Evolutionary conservation across 2,113 vertebrate genomes (phyloP).

Genomic region (Bungarus multicinctus): DNA sequence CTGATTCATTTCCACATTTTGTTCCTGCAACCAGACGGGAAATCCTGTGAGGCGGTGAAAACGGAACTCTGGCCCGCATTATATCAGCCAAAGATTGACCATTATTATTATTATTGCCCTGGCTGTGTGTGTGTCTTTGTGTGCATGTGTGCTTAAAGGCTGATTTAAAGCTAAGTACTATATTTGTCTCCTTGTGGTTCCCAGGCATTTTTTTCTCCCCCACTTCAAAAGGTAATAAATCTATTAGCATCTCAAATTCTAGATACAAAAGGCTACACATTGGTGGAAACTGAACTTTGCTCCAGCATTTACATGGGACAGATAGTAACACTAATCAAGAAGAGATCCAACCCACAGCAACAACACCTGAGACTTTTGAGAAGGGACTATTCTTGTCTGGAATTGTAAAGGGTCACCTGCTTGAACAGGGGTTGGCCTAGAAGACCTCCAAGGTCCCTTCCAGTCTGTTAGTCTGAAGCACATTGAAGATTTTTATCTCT

Average conservation of each 20-base stretch:
- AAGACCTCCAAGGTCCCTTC: neutral
- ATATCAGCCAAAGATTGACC: constrained; percentile 70
- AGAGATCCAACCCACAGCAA: neutral
- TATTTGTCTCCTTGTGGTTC: constrained; percentile 46
- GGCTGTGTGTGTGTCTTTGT: neutral
- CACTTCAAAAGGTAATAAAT: constrained; percentile 37
- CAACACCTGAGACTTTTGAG: too few species aligned
- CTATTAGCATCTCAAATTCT: constrained; percentile 37
- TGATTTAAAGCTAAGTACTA: constrained; percentile 54
- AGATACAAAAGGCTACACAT: constrained; percentile 43
- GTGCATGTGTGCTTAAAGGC: neutral
- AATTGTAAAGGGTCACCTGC: neutral
- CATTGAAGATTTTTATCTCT: neutral
- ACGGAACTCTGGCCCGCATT: constrained; percentile 68
- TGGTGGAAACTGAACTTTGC: constrained; percentile 51
- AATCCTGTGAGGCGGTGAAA: constrained; percentile 76
- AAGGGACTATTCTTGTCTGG: neutral
- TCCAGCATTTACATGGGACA: neutral
- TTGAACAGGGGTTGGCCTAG: neutral
- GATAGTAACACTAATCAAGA: neutral
- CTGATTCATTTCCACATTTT: constrained; percentile 86
- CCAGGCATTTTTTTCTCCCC: constrained; percentile 5
- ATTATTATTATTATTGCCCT: constrained; percentile 64
- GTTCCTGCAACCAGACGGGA: constrained; percentile 80
- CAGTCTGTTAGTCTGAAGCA: neutral